A percentile compares a stretch with the other conserved stretches of the same genome.
Conservation (phyloP, 2,797 vertebrate genomes). For the Alca torda region DNA sequence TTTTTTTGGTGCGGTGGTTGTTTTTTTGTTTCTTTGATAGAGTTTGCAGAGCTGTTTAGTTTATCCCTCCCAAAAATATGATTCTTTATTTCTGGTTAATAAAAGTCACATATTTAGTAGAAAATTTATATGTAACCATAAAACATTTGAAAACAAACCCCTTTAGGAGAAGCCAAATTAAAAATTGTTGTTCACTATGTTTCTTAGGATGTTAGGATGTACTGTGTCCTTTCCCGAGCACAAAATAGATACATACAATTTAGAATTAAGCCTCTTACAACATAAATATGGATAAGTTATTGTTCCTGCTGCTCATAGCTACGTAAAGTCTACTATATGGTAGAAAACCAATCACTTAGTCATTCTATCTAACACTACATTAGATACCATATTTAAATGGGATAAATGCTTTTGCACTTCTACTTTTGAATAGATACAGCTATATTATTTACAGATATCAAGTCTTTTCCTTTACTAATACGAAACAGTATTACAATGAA, state of each 20-base stretch:
- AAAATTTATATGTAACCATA: neutral
- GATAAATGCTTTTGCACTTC: neutral
- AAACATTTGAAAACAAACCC: neutral
- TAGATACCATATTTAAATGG: neutral
- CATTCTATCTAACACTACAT: neutral
- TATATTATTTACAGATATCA: neutral
- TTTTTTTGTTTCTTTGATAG: neutral
- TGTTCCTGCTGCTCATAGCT: neutral
- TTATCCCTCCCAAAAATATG: neutral
- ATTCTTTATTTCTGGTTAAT: neutral
- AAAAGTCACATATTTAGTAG: neutral
- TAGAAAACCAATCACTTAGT: neutral
- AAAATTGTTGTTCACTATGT: neutral
- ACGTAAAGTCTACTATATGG: neutral
- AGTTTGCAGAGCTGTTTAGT: neutral
- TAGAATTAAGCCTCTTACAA: neutral
- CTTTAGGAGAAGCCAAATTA: neutral
- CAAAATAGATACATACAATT: neutral
- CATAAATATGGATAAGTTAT: neutral
- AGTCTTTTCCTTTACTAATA: neutral
- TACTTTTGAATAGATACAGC: neutral
- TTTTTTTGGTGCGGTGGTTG: neutral
- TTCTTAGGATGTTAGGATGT: neutral
- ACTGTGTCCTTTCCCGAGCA: neutral
- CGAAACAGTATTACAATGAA: neutral